These are phyloP conservation scores for Menura novaehollandiae DNA, from an alignment of 2,113 vertebrate species.

Conservation along the genomic window DNA sequence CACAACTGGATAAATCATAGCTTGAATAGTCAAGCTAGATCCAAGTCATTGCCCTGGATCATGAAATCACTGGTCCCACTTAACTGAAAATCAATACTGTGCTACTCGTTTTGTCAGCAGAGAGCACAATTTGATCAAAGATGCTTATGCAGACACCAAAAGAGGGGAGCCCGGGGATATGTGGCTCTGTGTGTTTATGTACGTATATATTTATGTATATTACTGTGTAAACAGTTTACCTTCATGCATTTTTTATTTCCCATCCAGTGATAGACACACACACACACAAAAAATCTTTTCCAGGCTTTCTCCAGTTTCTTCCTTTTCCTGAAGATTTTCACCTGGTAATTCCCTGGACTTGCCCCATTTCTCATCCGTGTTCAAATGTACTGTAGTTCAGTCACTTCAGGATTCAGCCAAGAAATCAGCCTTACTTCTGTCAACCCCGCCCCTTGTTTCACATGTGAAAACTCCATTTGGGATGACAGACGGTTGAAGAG, in stretches of 20 bases:
- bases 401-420: neutral
- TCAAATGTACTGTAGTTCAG: neutral
- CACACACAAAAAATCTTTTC: neutral
- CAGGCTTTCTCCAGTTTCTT: neutral
- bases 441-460: rapidly evolving
- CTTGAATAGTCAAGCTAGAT: neutral
- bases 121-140: neutral
- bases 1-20: neutral
- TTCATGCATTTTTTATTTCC: neutral
- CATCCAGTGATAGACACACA: neutral
- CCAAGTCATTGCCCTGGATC: neutral
- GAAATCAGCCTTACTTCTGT: neutral
- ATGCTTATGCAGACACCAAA: neutral
- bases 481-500: neutral
- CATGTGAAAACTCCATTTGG: neutral
- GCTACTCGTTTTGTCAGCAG: neutral
- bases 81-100: neutral
- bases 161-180: too few relatives aligned
- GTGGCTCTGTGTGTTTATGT: neutral
- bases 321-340: neutral
- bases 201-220: neutral
- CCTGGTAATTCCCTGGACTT: neutral
- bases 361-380: neutral
- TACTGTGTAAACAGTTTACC: neutral
- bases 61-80: neutral